These are phyloP conservation scores for Drosophila leonis DNA, from an alignment of 2,888 invertebrate genomes.

Conservation along the genomic window DNA sequence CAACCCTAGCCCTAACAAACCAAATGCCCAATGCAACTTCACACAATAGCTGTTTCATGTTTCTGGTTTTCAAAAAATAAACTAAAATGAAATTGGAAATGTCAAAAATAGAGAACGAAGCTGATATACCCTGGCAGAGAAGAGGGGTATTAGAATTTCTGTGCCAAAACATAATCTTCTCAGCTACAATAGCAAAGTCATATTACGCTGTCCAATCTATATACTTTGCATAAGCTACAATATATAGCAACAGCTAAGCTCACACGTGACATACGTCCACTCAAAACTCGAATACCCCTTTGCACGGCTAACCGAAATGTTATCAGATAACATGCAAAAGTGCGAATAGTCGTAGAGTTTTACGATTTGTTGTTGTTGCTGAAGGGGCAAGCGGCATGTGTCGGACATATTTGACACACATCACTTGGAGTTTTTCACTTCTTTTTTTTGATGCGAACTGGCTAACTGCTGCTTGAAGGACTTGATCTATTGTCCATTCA, in stretches of 20 bases:
- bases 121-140: not conserved
- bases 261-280: too few relatives aligned
- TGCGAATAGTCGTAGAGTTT: conserved; percentile 12
- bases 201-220: too few relatives aligned
- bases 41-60: conserved; percentile 46
- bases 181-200: too few relatives aligned
- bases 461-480: conserved; percentile 18
- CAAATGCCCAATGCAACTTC: conserved; percentile 22
- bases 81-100: not conserved
- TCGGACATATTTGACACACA: conserved; percentile 71
- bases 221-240: too few relatives aligned
- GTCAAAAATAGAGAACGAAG: not conserved
- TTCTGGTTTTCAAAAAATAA: conserved; percentile 22
- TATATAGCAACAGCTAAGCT: too few relatives aligned
- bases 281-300: not conserved
- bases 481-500: conserved; percentile 59
- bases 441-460: conserved; percentile 5
- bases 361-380: conserved; percentile 7
- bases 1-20: conserved; percentile 29
- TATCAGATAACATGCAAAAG: conserved; percentile 13
- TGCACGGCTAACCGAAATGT: not conserved
- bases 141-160: not conserved
- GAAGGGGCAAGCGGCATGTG: conserved; percentile 45
- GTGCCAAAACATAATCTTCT: too few relatives aligned
- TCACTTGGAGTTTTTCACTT: conserved; percentile 53